Percentiles rank a stretch among this genome's conserved stretches.
These are phyloP conservation scores for Thysanoteuthis rhombus DNA, from an alignment of 2,888 invertebrate species.

Conservation along the genomic window DNA sequence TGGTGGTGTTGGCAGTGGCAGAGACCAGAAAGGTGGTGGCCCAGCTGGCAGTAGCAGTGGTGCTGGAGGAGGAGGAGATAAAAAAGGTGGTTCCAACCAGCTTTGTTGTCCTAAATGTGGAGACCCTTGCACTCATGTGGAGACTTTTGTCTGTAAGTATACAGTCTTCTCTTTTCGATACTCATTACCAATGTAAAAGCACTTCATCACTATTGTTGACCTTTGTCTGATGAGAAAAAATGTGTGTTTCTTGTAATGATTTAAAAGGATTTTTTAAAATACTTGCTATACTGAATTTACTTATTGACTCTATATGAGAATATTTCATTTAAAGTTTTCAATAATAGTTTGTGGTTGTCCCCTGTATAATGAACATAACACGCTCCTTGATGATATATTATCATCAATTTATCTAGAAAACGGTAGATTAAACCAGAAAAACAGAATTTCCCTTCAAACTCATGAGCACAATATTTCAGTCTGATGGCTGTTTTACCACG, in stretches of 20 bases:
- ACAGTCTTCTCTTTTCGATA: not conserved
- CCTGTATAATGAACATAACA: no score
- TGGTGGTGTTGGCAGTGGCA: not conserved
- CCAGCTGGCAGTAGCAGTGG: not conserved
- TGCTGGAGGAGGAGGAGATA: slow-evolving; percentile 39
- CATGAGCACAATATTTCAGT: no score
- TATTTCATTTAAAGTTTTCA: no score
- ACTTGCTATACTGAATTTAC: no score
- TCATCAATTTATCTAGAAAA: no score
- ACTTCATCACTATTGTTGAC: not conserved
- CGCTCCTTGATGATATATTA: no score
- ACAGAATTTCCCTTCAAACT: no score
- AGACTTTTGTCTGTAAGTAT: slow-evolving; percentile 76
- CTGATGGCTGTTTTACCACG: no score
- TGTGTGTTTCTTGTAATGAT: not conserved
- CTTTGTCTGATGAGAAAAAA: not conserved
- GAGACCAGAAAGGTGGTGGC: not conserved
- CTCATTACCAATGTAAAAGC: not conserved
- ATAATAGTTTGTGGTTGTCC: no score
- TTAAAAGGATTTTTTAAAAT: not conserved
- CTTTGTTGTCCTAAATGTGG: slow-evolving; percentile 91
- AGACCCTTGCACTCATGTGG: slow-evolving; percentile 95
- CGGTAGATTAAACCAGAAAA: no score
- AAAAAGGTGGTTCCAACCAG: slow-evolving; percentile 61
- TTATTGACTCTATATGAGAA: no score